Evolutionary conservation across 2,113 vertebrate species (phyloP), one percentile per base, ranked within the genome.

Genomic region (Bubalus kerabau): DNA sequence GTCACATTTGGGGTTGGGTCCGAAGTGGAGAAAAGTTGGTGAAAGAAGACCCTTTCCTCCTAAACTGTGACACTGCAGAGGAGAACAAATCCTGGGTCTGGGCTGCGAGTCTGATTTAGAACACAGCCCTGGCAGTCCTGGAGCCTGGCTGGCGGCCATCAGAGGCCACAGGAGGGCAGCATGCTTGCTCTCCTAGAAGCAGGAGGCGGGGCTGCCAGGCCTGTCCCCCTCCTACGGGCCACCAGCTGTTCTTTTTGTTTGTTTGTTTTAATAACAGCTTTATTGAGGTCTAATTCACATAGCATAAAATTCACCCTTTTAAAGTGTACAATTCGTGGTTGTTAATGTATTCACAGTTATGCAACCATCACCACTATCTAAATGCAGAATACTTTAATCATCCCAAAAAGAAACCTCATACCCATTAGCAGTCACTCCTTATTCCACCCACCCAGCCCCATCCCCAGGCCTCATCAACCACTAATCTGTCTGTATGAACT

Each of bases 221-320:
- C 87, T 67, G 36, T 74, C 86, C 74, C 64, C 87, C 59, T 88
- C 82, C 21, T 64, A 62, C 14, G 13, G 83, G 84, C 93, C 71
- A 40, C 94, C 95, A 96, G 92, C 96, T 97, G 95, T 84, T 95
- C 89, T 83, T 81, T 97, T 71, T 96, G 94, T 92, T 96, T 93
- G 86, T 87, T 94, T 84, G 78, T 86, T 96, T 97, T 91, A 97
- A 97, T 93, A 96, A 95, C 93, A 97, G 95, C 92, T 90, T 97
- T 97, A 87, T 96, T 82, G 93, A 95, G 57, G 93, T 96, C 83
- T 96, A 95, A 96, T 96, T 96, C 95, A 87, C 90, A 95, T 52
- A 87, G 95, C 52, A 76, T 93, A 88, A 95, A 92, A 95, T 91
- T 30, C 30, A 40, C 36, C 87, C 90, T 87, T 93, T 93, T 67